These are phyloP conservation scores for Parnassius smintheus DNA, from an alignment of 2,888 invertebrate species.

Conservation along the genomic window DNA sequence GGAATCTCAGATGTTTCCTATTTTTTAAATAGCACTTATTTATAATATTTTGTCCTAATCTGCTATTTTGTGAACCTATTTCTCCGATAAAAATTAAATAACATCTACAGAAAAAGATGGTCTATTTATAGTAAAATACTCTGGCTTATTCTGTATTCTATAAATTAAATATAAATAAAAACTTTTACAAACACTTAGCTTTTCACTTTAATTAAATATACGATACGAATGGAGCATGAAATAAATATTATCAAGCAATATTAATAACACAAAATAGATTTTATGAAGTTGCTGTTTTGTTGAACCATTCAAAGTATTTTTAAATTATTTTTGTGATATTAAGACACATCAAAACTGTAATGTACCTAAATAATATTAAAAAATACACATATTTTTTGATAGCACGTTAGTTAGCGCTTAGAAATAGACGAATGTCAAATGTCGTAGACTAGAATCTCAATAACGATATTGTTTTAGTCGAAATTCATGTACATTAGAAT, in stretches of 20 bases:
- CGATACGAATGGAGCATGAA: background rate
- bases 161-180: background rate
- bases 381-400: constrained; percentile 28
- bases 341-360: constrained; percentile 19
- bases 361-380: constrained; percentile 25
- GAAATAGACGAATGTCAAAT: constrained; percentile 13
- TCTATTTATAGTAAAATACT: constrained; percentile 17
- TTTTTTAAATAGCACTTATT: constrained; percentile 2
- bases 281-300: no score
- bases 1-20: constrained; percentile 6
- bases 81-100: constrained; percentile 5
- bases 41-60: background rate
- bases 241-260: background rate
- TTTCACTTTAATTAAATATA: background rate
- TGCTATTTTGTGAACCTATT: constrained; percentile 4
- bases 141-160: background rate
- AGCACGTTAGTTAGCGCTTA: constrained; percentile 28
- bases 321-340: constrained; percentile 17
- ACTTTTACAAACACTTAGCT: no score
- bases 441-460: constrained; percentile 16
- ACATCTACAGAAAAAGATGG: background rate
- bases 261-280: no score
- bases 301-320: constrained; percentile 7
- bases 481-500: constrained; percentile 19
- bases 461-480: constrained; percentile 15